Percentiles rank a stretch among this genome's conserved stretches.
These are phyloP conservation scores for Pelodiscus sinensis DNA, from an alignment of 2,113 vertebrate genomes.

Conservation along the genomic window DNA sequence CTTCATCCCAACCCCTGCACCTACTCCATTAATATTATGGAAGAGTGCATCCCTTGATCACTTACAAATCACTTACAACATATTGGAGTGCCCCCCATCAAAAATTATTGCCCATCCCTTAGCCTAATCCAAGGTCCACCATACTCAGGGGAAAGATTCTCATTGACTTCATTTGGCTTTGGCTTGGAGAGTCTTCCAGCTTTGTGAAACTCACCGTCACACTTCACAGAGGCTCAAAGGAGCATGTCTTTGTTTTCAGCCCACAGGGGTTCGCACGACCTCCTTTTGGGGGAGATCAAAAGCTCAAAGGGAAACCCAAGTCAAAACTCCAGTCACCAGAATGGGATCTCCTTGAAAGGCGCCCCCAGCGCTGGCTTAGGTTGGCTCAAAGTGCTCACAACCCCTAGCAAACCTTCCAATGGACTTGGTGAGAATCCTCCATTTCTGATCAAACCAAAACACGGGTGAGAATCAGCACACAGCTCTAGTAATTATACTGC, in stretches of 20 bases:
- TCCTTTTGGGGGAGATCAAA: not conserved
- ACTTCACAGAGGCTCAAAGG: not conserved
- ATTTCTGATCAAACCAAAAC: not conserved
- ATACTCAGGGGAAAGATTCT: not conserved
- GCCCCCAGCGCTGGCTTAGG: not conserved
- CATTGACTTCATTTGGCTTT: not conserved
- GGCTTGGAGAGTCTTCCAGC: too few species aligned
- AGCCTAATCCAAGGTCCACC: not conserved
- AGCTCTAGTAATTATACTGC: not conserved
- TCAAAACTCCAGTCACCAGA: not conserved
- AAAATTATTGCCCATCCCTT: too few species aligned
- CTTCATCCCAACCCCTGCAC: too few species aligned
- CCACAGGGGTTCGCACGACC: not conserved
- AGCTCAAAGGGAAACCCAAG: not conserved
- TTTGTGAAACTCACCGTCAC: not conserved
- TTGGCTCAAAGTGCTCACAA: not conserved
- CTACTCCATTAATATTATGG: too few species aligned
- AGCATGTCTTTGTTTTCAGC: not conserved
- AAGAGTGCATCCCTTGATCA: too few species aligned
- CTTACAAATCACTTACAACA: too few species aligned
- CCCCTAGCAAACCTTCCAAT: not conserved
- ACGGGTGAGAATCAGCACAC: not conserved
- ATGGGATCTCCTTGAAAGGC: not conserved
- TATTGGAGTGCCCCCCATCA: too few species aligned
- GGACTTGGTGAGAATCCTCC: not conserved